Evolutionary conservation across 2,888 invertebrate species (phyloP).

Genomic region (Acronicta psi): DNA sequence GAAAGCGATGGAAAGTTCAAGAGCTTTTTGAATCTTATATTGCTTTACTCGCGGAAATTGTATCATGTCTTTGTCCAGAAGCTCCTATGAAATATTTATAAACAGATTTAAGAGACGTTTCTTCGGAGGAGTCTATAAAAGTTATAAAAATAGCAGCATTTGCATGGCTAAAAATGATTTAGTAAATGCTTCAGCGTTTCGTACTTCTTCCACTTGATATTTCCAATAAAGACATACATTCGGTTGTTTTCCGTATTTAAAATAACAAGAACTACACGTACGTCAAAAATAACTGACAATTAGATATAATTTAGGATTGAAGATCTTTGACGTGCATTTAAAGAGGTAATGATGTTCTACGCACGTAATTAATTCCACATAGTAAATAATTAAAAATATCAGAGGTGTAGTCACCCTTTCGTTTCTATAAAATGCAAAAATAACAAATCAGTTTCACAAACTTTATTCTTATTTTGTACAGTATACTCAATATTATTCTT

Average conservation of each 20-base stretch:
- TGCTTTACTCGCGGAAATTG: conserved; percentile 2
- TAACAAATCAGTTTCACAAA: conserved; percentile 36
- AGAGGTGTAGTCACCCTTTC: too few relatives aligned
- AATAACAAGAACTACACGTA: too few relatives aligned
- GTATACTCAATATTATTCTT: conserved; percentile 53
- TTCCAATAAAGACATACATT: too few relatives aligned
- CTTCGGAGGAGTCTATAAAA: conserved; percentile 3
- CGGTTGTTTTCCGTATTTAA: neutral
- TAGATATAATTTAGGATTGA: too few relatives aligned
- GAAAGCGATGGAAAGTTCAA: conserved; percentile 1
- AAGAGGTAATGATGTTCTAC: too few relatives aligned
- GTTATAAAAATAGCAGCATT: neutral
- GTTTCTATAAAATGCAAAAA: conserved; percentile 4
- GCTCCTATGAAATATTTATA: conserved; percentile 23
- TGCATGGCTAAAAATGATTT: too few relatives aligned
- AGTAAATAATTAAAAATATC: too few relatives aligned
- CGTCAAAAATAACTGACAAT: too few relatives aligned
- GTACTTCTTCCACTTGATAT: too few relatives aligned
- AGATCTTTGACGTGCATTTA: too few relatives aligned
- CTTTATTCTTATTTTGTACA: conserved; percentile 63
- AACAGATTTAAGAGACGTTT: conserved; percentile 17
- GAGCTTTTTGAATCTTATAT: conserved; percentile 1
- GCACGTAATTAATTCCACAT: too few relatives aligned
- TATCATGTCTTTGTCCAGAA: conserved; percentile 7
- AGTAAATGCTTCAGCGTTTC: too few relatives aligned